Percentiles rank a stretch among this genome's conserved stretches.
These are phyloP conservation scores for Sceliomorpha sp. DNA, from an alignment of 2,888 invertebrate species.

Conservation along the genomic window DNA sequence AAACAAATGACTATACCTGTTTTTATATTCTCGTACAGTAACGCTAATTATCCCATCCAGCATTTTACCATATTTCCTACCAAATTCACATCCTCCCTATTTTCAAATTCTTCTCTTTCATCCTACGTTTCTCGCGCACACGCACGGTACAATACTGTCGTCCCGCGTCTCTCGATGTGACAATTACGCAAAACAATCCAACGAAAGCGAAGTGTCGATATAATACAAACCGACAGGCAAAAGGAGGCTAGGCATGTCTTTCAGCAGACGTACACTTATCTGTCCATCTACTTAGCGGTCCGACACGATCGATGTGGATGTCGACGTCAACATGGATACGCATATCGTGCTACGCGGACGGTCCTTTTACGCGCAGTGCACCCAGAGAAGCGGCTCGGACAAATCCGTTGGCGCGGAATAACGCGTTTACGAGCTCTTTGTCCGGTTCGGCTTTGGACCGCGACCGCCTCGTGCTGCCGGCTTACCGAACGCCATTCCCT, in stretches of 20 bases:
- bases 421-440: conserved; percentile 79
- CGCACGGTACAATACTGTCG: conserved; percentile 10
- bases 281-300: conserved; percentile 51
- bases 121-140: no score
- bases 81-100: no score
- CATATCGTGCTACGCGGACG: conserved; percentile 42
- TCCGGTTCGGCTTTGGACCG: conserved; percentile 72
- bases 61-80: no score
- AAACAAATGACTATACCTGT: no score
- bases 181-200: conserved; percentile 33
- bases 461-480: conserved; percentile 64
- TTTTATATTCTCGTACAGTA: no score
- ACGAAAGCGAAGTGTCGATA: not conserved
- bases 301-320: conserved; percentile 52
- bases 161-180: conserved; percentile 32
- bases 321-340: conserved; percentile 53
- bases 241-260: conserved; percentile 29
- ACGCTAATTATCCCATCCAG: no score
- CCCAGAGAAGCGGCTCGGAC: conserved; percentile 78
- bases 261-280: conserved; percentile 43
- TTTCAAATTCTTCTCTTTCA: no score
- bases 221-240: conserved; percentile 36
- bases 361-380: conserved; percentile 66
- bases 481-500: not conserved
- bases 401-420: conserved; percentile 80